phyloP scores from a whole-genome alignment of 2,113 vertebrate genomes.

The Lasiurus borealis region DNA sequence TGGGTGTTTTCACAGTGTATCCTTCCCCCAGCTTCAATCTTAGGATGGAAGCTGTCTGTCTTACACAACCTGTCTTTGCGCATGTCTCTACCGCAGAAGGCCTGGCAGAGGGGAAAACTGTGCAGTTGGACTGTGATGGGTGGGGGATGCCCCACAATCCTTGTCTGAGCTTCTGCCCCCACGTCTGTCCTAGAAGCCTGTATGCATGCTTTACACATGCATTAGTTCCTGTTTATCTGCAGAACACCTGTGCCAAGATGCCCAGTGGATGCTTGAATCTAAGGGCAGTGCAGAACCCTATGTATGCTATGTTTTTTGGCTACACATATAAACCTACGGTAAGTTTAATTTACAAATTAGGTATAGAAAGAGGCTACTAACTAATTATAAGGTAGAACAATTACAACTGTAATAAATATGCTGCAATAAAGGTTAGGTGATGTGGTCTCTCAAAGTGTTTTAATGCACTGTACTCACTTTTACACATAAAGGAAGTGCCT shows the following conservation, averaged over 20 bases:
- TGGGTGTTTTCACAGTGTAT: not conserved
- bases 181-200: not conserved
- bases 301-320: not conserved
- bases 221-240: not conserved
- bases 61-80: not conserved
- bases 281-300: not conserved
- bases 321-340: not conserved
- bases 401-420: not conserved
- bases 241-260: not conserved
- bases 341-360: not conserved
- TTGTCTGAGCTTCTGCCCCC: too few relatives aligned
- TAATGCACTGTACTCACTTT: not conserved
- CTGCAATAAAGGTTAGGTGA: not conserved
- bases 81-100: not conserved
- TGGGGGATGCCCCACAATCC: not conserved
- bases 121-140: rapidly evolving
- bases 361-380: not conserved
- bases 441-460: not conserved
- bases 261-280: not conserved
- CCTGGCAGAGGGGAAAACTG: not conserved
- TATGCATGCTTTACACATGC: rapidly evolving
- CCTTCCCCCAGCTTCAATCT: not conserved
- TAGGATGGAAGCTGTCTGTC: not conserved
- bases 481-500: not conserved
- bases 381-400: not conserved